phyloP scores from a whole-genome alignment of 2,888 invertebrate genomes.

The Perdita meconis region DNA sequence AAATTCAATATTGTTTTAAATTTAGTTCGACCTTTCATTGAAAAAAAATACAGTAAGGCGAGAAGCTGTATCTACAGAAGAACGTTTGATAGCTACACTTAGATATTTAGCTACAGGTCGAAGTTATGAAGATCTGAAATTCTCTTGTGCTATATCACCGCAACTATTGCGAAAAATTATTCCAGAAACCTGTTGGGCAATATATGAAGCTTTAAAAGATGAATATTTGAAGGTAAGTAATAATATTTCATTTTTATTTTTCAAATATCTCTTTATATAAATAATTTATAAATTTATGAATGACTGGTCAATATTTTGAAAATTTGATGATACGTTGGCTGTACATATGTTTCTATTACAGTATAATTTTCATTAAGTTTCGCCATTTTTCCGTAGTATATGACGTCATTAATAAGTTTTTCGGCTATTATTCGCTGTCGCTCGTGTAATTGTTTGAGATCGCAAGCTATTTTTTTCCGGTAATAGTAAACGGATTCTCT shows the following conservation, averaged over 20 bases:
- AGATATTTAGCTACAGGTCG: neutral
- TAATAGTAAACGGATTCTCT: neutral
- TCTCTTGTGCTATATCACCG: conserved; percentile 1
- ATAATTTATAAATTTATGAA: neutral
- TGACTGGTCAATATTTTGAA: neutral
- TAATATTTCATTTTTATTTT: neutral
- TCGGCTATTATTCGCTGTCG: conserved; percentile 5
- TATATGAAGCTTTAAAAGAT: conserved; percentile 1
- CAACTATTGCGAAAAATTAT: neutral
- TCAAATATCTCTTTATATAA: too few relatives aligned
- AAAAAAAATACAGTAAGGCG: neutral
- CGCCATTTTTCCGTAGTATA: neutral
- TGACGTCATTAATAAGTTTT: conserved; percentile 7
- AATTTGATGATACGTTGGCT: neutral
- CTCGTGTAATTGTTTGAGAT: conserved; percentile 5
- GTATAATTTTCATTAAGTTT: neutral
- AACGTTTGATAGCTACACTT: conserved; percentile 1
- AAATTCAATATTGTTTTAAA: conserved; percentile 5
- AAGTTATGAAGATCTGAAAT: neutral
- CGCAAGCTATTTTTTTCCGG: conserved; percentile 7
- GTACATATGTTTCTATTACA: neutral
- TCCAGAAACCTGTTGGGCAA: conserved; percentile 1
- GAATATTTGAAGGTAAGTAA: neutral
- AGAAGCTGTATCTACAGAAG: neutral
- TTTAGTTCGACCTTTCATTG: neutral